Evolutionary conservation across 2,113 vertebrate genomes (phyloP).

Genomic region (Gymnobelideus leadbeateri): DNA sequence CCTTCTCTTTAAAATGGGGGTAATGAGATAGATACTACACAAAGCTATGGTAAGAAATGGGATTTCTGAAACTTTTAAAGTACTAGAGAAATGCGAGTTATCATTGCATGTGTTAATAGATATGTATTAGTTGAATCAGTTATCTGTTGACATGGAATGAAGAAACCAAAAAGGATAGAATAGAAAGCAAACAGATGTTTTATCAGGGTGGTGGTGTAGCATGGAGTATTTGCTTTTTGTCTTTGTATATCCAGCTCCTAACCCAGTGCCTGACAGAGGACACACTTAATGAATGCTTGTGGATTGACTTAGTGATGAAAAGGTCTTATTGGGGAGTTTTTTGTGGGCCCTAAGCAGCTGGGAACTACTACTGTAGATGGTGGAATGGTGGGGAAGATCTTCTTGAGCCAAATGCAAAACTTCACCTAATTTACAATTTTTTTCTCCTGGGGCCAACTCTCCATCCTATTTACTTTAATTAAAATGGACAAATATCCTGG

Average conservation of each 20-base stretch:
- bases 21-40: background rate
- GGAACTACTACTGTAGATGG: background rate
- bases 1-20: background rate
- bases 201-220: background rate
- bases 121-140: background rate
- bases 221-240: background rate
- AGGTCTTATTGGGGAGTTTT: background rate
- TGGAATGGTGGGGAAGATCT: background rate
- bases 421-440: background rate
- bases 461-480: background rate
- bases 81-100: background rate
- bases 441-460: background rate
- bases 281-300: background rate
- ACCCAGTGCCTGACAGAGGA: background rate
- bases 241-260: background rate
- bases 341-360: background rate
- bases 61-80: background rate
- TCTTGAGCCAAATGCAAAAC: background rate
- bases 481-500: background rate
- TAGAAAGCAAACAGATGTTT: background rate
- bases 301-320: background rate
- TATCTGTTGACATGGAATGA: background rate
- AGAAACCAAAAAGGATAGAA: background rate
- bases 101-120: background rate
- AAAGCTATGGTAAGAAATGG: background rate